Conservation (phyloP, 2,113 vertebrate species). For the Epinephelus lanceolatus region DNA sequence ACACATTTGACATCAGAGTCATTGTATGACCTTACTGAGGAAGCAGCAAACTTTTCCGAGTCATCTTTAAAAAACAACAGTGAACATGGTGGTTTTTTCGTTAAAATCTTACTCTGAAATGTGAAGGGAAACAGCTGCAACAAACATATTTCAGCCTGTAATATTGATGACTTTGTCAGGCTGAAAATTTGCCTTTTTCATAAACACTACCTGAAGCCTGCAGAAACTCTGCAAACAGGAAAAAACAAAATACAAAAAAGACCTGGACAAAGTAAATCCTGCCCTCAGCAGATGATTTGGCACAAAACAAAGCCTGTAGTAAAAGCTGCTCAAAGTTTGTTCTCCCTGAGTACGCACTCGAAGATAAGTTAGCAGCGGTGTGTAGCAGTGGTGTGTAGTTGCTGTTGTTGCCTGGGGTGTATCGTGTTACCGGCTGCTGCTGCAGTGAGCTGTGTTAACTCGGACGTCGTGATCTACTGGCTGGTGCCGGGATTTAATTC, state of each 20-base stretch:
- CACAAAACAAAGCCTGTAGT: neutral
- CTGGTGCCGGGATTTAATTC: slow-evolving; percentile 63
- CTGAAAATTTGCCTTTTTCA: neutral
- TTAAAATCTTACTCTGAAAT: no score
- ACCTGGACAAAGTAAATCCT: neutral
- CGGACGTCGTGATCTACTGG: slow-evolving; percentile 55
- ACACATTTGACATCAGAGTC: no score
- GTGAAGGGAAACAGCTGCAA: neutral
- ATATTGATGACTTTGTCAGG: neutral
- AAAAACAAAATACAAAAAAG: neutral
- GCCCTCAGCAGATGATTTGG: neutral
- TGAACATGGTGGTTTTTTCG: neutral
- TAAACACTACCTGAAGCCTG: neutral
- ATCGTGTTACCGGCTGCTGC: slow-evolving; percentile 27
- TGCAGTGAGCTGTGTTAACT: slow-evolving; percentile 42
- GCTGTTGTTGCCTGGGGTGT: neutral
- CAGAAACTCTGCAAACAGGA: neutral
- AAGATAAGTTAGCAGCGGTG: neutral
- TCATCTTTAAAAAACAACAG: neutral
- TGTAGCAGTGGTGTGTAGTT: neutral
- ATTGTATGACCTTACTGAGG: no score
- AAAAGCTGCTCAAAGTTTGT: slow-evolving; percentile 16
- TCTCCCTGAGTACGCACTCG: neutral
- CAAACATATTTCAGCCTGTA: neutral
- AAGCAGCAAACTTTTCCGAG: neutral